Conservation (phyloP, 2,888 invertebrate species). For the Prostheceraeus crozeri region DNA sequence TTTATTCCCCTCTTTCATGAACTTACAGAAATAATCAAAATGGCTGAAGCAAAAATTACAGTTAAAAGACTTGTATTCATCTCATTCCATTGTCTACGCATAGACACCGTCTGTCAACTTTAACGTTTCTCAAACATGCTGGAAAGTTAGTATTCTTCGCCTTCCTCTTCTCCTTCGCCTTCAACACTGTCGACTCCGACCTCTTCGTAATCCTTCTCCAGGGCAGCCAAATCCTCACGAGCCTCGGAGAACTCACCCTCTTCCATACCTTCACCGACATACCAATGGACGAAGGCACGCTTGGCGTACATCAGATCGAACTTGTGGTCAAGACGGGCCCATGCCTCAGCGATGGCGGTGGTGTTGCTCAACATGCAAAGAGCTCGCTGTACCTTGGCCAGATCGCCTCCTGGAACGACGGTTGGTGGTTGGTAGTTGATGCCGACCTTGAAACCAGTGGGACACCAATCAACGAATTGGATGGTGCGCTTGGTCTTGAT, state of each 20-base stretch:
- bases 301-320: constrained; percentile 49
- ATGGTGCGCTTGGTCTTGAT: constrained; percentile 81
- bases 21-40: no score
- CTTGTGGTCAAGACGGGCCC: constrained; percentile 53
- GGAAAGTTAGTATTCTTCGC: constrained; percentile 39
- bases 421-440: constrained; percentile 60
- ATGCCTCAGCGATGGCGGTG: constrained; percentile 58
- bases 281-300: constrained; percentile 54
- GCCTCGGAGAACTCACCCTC: constrained; percentile 79
- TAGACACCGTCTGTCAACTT: no score
- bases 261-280: constrained; percentile 59
- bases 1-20: no score
- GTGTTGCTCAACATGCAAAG: constrained; percentile 59
- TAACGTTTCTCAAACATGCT: no score
- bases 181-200: constrained; percentile 60
- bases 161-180: constrained; percentile 40
- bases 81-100: no score
- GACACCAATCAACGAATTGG: constrained; percentile 73
- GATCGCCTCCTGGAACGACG: constrained; percentile 65
- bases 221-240: constrained; percentile 67
- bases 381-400: constrained; percentile 61
- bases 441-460: constrained; percentile 67
- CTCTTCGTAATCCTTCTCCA: constrained; percentile 58
- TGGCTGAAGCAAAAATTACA: no score
- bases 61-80: no score